Percentiles rank a stretch among this genome's conserved stretches.
Conservation (phyloP, 2,797 vertebrate genomes). For the Myotis pilosus region DNA sequence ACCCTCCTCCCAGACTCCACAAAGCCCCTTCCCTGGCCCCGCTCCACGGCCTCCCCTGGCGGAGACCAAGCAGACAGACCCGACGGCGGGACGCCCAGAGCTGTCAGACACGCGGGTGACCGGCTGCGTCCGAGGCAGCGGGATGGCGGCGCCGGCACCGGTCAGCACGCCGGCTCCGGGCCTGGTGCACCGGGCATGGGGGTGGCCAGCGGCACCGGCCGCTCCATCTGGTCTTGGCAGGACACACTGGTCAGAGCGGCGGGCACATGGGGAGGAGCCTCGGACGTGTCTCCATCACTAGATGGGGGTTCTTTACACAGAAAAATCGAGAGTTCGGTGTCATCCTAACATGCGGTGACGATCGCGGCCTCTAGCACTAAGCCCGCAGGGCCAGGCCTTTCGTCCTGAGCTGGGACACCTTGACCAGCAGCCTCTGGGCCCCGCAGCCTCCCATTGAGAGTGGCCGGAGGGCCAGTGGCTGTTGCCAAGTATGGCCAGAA, state of each 20-base stretch:
- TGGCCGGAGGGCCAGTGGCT: fast-evolving
- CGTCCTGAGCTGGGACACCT: not conserved
- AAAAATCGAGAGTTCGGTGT: not conserved
- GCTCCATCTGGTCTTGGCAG: not conserved
- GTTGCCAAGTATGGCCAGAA: not conserved
- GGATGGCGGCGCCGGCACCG: not conserved
- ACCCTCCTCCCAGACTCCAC: not conserved
- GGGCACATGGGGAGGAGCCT: not conserved
- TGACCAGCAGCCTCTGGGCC: not conserved
- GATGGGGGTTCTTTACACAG: not conserved
- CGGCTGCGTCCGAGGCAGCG: not conserved
- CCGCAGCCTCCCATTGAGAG: not conserved
- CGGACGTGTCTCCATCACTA: not conserved
- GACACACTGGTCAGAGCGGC: not conserved
- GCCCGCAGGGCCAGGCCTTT: not conserved
- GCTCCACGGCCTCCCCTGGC: not conserved
- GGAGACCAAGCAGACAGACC: not conserved
- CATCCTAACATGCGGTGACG: not conserved
- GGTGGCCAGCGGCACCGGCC: not conserved
- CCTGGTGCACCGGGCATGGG: not conserved
- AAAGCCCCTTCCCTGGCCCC: not conserved
- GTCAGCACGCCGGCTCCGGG: not conserved
- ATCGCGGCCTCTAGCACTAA: not conserved
- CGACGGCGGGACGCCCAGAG: too few relatives aligned
- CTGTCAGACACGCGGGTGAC: not conserved